Evolutionary conservation across 1,140 invertebrate genomes (phyloP), one percentile per base, ranked within the genome.

Genomic region (Pseudomyrmex concolor): DNA sequence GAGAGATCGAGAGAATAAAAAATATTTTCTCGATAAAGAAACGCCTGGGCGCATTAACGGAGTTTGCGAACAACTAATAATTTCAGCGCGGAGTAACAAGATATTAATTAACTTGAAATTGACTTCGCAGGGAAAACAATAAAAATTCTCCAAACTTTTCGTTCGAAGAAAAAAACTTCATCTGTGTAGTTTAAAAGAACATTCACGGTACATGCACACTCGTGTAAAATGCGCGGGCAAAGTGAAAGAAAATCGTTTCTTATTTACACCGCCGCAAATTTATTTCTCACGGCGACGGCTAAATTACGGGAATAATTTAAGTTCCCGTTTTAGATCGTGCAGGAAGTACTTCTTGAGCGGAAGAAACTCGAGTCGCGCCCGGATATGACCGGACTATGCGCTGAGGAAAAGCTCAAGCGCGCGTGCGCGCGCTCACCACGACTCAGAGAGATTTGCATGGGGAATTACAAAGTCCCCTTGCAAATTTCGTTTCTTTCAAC

Each of bases 221-320:
- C 34, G 5, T 34, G 34, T 34, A 34, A 34, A 34, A 34, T 34
- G 34, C 7, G 34, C 34, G 5, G 34, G 34, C 34, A 0, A 34
- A 0, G 0, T 34, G 5, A 34, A 34, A 34, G 7, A 34, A 34
- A 34, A 34, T 34, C 34, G 34, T 34, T 34, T 34, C 34, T 34
- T 34, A 34, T 34, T 34, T 34, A 34, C 34, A 34, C 15, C 50
- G 1, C 19, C 10, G 34, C 34, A 7, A 34, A 59, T 45, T 55
- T 67, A 57, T 57, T 59, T 12, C 1, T 51, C 60, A 10, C 25
- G 17, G 34, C 45, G 74, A 86, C 59, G 59, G 12, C 43, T 5
- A 50, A 64, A 10, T 55, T 48, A 45, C 81, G 50, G 77, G 73
- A 84, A 86, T 83, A 90, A 90, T 90, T 90, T 83, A 86, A 34